phyloP scores from a whole-genome alignment of 2,797 vertebrate species.

The Bradypodion pumilum region DNA sequence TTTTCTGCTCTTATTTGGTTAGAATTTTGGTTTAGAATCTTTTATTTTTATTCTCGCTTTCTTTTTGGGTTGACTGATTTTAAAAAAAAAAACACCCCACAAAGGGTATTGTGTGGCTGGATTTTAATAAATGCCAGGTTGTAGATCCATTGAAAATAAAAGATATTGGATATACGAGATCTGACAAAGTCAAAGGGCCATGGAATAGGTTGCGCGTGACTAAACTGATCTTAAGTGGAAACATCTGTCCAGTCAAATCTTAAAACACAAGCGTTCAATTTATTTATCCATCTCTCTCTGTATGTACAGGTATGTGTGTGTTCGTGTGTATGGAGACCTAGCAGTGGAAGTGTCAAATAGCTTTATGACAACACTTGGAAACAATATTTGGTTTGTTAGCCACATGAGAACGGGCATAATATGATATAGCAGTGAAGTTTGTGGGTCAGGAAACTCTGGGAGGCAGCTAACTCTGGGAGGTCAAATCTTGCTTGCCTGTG shows the following conservation, averaged over 20 bases:
- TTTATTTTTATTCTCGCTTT: neutral
- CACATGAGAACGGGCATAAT: neutral
- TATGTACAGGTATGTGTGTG: neutral
- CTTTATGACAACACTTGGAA: neutral
- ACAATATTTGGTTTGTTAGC: neutral
- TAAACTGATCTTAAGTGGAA: conserved; percentile 15
- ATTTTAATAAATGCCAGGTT: conserved; percentile 24
- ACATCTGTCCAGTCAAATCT: conserved; percentile 8
- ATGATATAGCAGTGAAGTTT: neutral
- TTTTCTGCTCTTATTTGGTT: neutral
- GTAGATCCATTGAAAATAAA: neutral
- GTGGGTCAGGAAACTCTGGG: neutral
- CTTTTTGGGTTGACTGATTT: no score
- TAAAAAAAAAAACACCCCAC: no score
- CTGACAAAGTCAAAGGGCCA: conserved; percentile 16
- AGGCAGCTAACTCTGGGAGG: neutral
- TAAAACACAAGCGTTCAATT: neutral
- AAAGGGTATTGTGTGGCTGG: neutral
- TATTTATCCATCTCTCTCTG: neutral
- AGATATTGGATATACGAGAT: neutral
- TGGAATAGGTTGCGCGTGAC: neutral
- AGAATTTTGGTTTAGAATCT: no score
- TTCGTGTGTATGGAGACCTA: neutral
- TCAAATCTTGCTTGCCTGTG: neutral
- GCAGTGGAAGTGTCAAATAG: neutral